These are phyloP conservation scores for Mionectes macconnelli DNA, from an alignment of 2,113 vertebrate species.

Conservation along the genomic window DNA sequence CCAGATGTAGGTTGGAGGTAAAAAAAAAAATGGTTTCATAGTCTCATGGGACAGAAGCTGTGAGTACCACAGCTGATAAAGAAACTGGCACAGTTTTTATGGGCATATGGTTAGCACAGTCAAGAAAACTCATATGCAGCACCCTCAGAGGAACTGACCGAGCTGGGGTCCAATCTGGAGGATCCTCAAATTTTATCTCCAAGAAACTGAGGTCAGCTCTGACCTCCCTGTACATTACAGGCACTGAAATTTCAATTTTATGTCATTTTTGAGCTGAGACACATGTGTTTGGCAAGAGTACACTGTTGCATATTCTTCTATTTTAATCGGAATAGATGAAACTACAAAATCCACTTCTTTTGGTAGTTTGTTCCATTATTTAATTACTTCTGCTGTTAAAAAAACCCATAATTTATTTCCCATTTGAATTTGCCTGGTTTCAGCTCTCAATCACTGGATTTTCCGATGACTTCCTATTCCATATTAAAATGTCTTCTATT, in stretches of 20 bases:
- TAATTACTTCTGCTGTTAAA: background rate
- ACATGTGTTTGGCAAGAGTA: background rate
- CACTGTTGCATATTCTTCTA: background rate
- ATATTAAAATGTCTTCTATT: background rate
- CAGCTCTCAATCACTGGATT: background rate
- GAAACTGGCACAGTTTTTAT: background rate
- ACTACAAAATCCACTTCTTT: background rate
- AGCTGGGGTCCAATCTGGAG: background rate
- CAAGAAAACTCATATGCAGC: background rate
- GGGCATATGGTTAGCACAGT: background rate
- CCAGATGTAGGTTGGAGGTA: background rate
- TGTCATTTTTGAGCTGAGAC: background rate
- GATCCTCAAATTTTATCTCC: background rate
- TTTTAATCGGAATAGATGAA: background rate
- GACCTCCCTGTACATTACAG: background rate
- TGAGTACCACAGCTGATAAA: background rate
- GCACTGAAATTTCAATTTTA: background rate
- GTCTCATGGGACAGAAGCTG: background rate
- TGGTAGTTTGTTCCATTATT: background rate
- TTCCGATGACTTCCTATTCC: background rate
- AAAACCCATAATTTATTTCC: background rate
- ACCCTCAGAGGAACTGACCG: background rate
- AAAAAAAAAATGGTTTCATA: background rate
- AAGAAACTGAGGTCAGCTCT: background rate
- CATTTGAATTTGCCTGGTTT: constrained; percentile 4